Conservation (phyloP, 64 coral and sea anemone genomes). For the Pachyseris speciosa region DNA sequence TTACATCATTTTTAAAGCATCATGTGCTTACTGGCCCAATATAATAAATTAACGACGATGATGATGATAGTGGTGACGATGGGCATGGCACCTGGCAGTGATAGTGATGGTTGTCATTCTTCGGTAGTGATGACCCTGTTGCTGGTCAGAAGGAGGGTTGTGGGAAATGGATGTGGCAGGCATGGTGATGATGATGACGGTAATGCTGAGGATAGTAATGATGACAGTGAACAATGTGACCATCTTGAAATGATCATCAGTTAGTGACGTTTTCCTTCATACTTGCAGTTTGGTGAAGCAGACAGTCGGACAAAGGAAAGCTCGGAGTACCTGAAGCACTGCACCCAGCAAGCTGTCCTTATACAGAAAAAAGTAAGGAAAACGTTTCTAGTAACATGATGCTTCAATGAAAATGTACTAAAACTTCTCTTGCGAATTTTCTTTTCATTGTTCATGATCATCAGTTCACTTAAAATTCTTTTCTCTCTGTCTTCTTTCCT, state of each 20-base stretch:
- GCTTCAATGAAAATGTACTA: background rate
- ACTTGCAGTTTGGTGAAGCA: slow-evolving; percentile 86
- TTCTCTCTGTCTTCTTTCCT: background rate
- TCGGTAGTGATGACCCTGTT: background rate
- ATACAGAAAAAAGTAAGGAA: slow-evolving; percentile 93
- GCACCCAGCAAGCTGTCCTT: slow-evolving; percentile 90
- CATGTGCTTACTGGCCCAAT: too few species aligned
- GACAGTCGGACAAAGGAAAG: slow-evolving; percentile 93
- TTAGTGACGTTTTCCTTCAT: too few species aligned
- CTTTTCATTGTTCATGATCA: too few species aligned
- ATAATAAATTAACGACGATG: background rate
- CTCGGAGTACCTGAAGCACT: slow-evolving; percentile 91
- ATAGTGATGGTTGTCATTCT: background rate
- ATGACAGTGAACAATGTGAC: too few species aligned
- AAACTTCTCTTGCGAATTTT: background rate
- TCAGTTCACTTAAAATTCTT: background rate
- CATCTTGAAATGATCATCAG: too few species aligned
- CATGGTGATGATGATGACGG: too few species aligned
- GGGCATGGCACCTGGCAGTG: background rate
- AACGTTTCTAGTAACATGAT: background rate
- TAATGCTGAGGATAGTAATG: too few species aligned
- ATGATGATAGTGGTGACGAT: background rate
- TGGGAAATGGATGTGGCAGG: too few species aligned
- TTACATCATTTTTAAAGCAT: too few species aligned
- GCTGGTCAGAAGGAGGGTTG: too few species aligned